Evolutionary conservation across 2,888 invertebrate genomes (phyloP).

Genomic region (Galerucella calmariensis): DNA sequence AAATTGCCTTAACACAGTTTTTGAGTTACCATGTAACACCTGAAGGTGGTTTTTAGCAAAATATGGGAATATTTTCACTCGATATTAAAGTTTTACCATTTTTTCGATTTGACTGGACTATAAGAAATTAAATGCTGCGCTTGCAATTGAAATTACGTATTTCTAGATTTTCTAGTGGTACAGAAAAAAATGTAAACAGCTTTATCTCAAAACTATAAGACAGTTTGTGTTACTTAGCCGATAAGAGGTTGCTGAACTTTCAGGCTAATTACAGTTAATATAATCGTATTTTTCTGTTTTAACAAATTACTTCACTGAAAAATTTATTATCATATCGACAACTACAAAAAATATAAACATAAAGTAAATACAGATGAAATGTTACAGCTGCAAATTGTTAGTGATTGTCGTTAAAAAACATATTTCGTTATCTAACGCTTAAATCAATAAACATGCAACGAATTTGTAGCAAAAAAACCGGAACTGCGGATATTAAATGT

Average conservation of each 20-base stretch:
- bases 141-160: too few relatives aligned
- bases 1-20: too few relatives aligned
- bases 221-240: constrained; percentile 12
- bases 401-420: background rate
- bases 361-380: constrained; percentile 1
- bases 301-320: background rate
- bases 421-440: background rate
- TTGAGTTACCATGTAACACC: too few relatives aligned
- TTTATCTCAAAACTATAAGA: constrained; percentile 11
- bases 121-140: too few relatives aligned
- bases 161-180: background rate
- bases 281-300: background rate
- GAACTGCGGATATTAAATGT: background rate
- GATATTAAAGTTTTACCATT: too few relatives aligned
- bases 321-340: background rate
- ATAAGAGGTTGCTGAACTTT: constrained; percentile 33
- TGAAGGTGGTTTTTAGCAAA: too few relatives aligned
- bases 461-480: background rate
- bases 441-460: background rate
- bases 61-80: too few relatives aligned
- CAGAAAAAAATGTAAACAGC: constrained; percentile 13
- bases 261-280: constrained; percentile 4
- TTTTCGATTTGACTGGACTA: too few relatives aligned
- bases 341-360: background rate
- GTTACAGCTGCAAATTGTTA: background rate